Conservation (phyloP, 2,797 vertebrate species). For the Chelidonichthys spinosus region DNA sequence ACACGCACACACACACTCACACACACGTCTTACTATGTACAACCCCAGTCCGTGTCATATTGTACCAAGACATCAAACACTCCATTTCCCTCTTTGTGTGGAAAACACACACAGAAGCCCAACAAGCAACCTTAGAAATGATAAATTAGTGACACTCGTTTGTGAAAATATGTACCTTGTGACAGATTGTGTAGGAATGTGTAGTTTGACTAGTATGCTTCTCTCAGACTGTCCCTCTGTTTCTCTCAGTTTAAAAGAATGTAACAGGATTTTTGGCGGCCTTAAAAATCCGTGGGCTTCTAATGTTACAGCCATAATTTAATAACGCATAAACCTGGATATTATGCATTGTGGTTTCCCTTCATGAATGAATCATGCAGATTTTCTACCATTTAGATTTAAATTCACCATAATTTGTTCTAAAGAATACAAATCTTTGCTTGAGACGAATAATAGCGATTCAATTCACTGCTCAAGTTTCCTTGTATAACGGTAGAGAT, state of each 20-base stretch:
- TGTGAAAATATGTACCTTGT: constrained; percentile 66
- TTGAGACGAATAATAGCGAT: constrained; percentile 4
- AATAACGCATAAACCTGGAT: constrained; percentile 24
- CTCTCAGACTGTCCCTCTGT: constrained; percentile 47
- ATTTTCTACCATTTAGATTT: constrained; percentile 28
- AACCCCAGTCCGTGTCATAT: constrained; percentile 71
- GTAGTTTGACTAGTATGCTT: constrained; percentile 28
- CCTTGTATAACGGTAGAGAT: constrained; percentile 41
- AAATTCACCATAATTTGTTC: constrained; percentile 11
- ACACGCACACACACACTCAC: constrained; percentile 79
- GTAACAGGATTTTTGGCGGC: constrained; percentile 12
- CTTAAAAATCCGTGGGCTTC: constrained; percentile 26
- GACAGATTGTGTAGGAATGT: constrained; percentile 54
- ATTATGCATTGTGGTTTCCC: constrained; percentile 46
- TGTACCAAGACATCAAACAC: constrained; percentile 80
- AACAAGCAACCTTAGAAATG: constrained; percentile 69
- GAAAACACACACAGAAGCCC: constrained; percentile 61
- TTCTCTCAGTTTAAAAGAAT: constrained; percentile 10
- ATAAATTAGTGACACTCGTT: constrained; percentile 73
- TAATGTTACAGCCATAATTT: constrained; percentile 35
- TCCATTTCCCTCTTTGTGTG: constrained; percentile 57
- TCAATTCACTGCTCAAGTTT: too few relatives aligned
- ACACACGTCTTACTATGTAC: constrained; percentile 69
- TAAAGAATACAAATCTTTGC: constrained; percentile 2
- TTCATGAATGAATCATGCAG: constrained; percentile 33